Evolutionary conservation across 2,888 invertebrate species (phyloP).

Genomic region (Caenorhabditis macrosperma): DNA sequence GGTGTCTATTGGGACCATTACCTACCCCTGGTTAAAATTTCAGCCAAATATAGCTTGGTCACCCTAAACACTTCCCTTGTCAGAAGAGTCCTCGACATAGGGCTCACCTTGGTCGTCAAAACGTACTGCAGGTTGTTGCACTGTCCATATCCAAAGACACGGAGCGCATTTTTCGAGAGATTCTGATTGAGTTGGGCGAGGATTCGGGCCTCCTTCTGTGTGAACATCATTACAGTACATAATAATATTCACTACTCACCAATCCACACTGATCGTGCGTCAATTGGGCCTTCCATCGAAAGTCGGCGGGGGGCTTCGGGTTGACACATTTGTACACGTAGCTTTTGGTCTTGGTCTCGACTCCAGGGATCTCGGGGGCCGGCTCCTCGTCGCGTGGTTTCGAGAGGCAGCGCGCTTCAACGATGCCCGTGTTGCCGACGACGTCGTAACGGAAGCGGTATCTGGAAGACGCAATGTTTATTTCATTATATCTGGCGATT

Average conservation of each 20-base stretch:
- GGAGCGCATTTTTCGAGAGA: slow-evolving; percentile 4
- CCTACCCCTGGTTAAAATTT: too few species aligned
- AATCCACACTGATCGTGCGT: neutral
- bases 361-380: neutral
- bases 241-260: neutral
- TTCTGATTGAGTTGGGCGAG: neutral
- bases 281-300: neutral
- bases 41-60: too few species aligned
- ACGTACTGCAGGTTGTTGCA: slow-evolving; percentile 5
- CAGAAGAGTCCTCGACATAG: too few species aligned
- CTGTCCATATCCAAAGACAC: slow-evolving; percentile 8
- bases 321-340: neutral
- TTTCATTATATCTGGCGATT: too few species aligned
- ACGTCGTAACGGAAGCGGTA: neutral
- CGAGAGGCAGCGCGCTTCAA: neutral
- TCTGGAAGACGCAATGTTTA: neutral
- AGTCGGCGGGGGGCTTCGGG: neutral
- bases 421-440: neutral
- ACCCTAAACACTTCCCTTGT: too few species aligned
- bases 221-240: too few species aligned
- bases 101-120: neutral
- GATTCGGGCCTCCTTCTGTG: slow-evolving; percentile 34
- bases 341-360: neutral
- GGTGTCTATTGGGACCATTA: too few species aligned
- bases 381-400: neutral